These are phyloP conservation scores for Mesorhabditis sp. DNA, from an alignment of 2,888 invertebrate species.

Conservation along the genomic window DNA sequence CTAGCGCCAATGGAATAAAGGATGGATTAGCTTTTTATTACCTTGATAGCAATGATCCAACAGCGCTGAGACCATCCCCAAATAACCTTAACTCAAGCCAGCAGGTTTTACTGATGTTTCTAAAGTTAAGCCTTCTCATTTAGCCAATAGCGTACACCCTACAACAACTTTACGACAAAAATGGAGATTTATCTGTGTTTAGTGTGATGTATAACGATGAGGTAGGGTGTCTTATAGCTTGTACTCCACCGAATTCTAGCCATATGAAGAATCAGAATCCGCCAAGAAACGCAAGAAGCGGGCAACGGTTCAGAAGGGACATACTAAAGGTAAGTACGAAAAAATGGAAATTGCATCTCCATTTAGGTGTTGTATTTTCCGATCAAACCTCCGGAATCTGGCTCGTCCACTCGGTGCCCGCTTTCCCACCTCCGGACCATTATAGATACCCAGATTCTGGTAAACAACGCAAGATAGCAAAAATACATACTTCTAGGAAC, in stretches of 20 bases:
- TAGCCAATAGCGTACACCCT: conserved; percentile 48
- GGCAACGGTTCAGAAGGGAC: too few relatives aligned
- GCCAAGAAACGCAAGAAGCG: too few relatives aligned
- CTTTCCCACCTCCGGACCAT: conserved; percentile 68
- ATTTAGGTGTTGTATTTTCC: conserved; percentile 70
- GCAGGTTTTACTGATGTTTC: conserved; percentile 3
- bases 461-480: conserved; percentile 53
- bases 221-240: conserved; percentile 15
- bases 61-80: conserved; percentile 29
- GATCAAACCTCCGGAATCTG: conserved; percentile 73
- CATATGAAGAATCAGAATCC: too few relatives aligned
- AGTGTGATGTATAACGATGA: conserved; percentile 79
- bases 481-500: too few relatives aligned
- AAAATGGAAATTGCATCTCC: too few relatives aligned
- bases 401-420: conserved; percentile 89
- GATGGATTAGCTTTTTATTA: conserved; percentile 45
- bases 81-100: conserved; percentile 31
- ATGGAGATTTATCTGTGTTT: conserved; percentile 33
- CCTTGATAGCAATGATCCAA: conserved; percentile 39
- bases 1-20: conserved; percentile 28
- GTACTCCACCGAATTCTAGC: too few relatives aligned
- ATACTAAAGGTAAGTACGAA: too few relatives aligned
- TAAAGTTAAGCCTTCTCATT: too few relatives aligned
- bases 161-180: conserved; percentile 38
- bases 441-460: conserved; percentile 74